phyloP scores from a whole-genome alignment of 1,140 invertebrate genomes.

The Periplaneta americana region DNA sequence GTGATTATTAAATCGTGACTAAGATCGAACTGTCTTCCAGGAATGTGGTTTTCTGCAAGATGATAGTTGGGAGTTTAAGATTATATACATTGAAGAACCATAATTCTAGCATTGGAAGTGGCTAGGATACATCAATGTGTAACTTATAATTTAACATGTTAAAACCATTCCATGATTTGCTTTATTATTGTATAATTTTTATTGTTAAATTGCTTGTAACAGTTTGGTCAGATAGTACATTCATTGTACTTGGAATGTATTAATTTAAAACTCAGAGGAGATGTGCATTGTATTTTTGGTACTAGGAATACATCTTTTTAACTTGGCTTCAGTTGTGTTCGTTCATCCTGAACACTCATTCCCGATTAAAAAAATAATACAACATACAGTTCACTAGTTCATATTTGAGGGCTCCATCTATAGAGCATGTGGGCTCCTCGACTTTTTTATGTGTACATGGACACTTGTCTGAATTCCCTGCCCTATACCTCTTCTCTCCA shows the following conservation, averaged over 20 bases:
- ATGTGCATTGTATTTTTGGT: not conserved
- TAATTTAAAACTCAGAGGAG: not conserved
- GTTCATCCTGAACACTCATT: not conserved
- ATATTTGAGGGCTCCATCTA: too few species aligned
- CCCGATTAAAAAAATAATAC: too few species aligned
- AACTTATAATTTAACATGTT: not conserved
- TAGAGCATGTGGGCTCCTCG: too few species aligned
- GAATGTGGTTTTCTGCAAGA: not conserved
- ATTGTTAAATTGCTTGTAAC: not conserved
- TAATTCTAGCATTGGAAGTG: not conserved
- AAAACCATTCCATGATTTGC: not conserved
- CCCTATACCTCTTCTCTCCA: too few species aligned
- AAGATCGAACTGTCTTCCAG: not conserved
- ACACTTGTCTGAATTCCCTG: too few species aligned
- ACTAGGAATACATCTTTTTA: not conserved
- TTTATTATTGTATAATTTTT: not conserved
- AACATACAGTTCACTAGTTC: too few species aligned
- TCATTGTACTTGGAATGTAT: not conserved
- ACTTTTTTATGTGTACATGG: too few species aligned
- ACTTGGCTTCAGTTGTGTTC: not conserved
- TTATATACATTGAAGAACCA: not conserved
- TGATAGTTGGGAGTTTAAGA: not conserved
- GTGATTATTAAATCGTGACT: not conserved
- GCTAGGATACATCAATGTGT: not conserved
- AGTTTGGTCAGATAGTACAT: not conserved